Evolutionary conservation across 2,113 vertebrate genomes (phyloP).

Genomic region (Pachycephala philippinensis): DNA sequence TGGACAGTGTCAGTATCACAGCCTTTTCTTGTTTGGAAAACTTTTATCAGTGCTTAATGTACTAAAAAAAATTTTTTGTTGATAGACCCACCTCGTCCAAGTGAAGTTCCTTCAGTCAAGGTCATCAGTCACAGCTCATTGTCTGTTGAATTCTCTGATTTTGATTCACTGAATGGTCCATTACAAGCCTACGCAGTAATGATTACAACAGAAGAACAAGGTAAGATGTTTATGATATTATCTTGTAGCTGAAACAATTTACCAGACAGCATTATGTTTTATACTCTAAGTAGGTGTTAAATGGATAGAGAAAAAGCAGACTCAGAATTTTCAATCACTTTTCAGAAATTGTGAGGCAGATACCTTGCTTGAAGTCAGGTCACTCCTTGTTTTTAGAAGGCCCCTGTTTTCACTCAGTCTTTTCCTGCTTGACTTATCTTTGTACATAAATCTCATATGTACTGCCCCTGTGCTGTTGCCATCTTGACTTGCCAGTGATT

Average conservation of each 20-base stretch:
- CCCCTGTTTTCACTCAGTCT: neutral
- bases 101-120: neutral
- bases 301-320: neutral
- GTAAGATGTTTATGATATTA: slow-evolving; percentile 35
- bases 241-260: neutral
- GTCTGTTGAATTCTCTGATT: slow-evolving; percentile 65
- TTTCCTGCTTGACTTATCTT: neutral
- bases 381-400: neutral
- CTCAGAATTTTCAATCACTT: neutral
- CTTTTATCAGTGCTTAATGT: neutral
- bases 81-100: slow-evolving; percentile 72
- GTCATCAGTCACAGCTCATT: slow-evolving; percentile 53
- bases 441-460: neutral
- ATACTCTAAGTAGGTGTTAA: neutral
- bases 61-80: slow-evolving; percentile 20
- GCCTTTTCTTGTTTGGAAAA: neutral
- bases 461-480: neutral
- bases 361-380: neutral
- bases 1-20: neutral
- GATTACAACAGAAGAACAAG: slow-evolving; percentile 59
- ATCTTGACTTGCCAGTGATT: neutral
- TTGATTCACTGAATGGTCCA: slow-evolving; percentile 72
- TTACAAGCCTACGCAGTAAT: slow-evolving; percentile 80
- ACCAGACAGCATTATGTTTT: neutral
- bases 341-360: neutral